phyloP scores from a whole-genome alignment of 2,113 vertebrate genomes.

The Albula glossodonta region DNA sequence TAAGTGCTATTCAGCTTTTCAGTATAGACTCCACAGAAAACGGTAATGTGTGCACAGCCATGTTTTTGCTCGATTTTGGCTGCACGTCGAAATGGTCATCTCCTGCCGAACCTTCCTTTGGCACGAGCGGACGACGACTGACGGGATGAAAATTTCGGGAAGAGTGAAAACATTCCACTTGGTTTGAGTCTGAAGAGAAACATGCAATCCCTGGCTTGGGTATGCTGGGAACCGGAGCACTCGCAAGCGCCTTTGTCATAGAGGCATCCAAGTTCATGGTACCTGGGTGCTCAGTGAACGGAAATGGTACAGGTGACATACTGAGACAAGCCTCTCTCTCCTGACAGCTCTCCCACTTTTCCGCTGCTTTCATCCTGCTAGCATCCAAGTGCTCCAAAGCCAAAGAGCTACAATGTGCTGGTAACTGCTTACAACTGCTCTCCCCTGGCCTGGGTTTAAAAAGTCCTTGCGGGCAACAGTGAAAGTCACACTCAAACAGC shows the following conservation, averaged over 20 bases:
- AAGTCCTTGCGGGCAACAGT: slow-evolving; percentile 46
- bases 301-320: slow-evolving; percentile 7
- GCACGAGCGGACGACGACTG: slow-evolving; percentile 41
- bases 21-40: slow-evolving; percentile 73
- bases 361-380: slow-evolving; percentile 24
- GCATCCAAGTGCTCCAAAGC: slow-evolving; percentile 35
- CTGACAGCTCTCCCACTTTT: slow-evolving; percentile 17
- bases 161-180: slow-evolving; percentile 29
- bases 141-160: slow-evolving; percentile 46
- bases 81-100: slow-evolving; percentile 22
- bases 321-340: slow-evolving; percentile 29
- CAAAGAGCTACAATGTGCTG: slow-evolving; percentile 24
- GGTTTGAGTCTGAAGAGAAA: slow-evolving; percentile 46
- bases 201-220: slow-evolving; percentile 31
- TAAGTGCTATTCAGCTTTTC: slow-evolving; percentile 57
- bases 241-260: slow-evolving; percentile 21
- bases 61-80: slow-evolving; percentile 50
- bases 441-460: slow-evolving; percentile 45
- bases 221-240: slow-evolving; percentile 7
- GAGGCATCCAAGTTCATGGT: slow-evolving; percentile 37
- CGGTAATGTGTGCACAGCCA: slow-evolving; percentile 53
- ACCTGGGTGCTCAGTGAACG: slow-evolving; percentile 29
- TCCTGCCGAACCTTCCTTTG: slow-evolving; percentile 40
- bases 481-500: slow-evolving; percentile 62
- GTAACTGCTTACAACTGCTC: slow-evolving; percentile 35